Conservation (phyloP, 2,888 invertebrate genomes). For the Plagodis dolabraria region DNA sequence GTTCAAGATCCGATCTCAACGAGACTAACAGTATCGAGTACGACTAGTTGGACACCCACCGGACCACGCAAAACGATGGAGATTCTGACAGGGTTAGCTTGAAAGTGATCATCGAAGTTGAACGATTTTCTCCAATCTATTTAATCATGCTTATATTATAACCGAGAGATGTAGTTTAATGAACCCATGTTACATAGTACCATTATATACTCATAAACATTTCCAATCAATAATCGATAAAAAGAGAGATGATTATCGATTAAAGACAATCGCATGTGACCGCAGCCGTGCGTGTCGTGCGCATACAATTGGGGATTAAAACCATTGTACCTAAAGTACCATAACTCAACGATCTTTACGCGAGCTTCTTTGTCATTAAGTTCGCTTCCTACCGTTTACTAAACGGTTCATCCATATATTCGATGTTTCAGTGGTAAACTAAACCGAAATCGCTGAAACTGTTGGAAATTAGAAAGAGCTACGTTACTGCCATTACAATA, state of each 20-base stretch:
- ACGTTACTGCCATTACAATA: too few species aligned
- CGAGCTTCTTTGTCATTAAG: constrained; percentile 12
- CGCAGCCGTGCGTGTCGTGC: constrained; percentile 19
- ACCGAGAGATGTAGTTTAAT: not conserved
- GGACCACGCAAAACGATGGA: too few species aligned
- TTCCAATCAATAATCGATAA: constrained; percentile 22
- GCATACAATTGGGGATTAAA: constrained; percentile 14
- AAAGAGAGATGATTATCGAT: constrained; percentile 24
- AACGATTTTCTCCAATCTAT: not conserved
- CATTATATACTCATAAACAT: constrained; percentile 13
- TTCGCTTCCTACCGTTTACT: constrained; percentile 2
- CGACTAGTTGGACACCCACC: too few species aligned
- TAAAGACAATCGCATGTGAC: constrained; percentile 24
- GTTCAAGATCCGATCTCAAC: too few species aligned
- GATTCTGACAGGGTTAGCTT: too few species aligned
- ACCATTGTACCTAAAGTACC: too few species aligned
- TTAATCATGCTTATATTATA: not conserved
- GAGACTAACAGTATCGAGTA: too few species aligned
- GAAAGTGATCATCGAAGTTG: not conserved
- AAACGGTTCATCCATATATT: constrained; percentile 7
- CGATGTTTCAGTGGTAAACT: not conserved
- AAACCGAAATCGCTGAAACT: too few species aligned
- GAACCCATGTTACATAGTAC: not conserved
- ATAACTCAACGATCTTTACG: constrained; percentile 19
- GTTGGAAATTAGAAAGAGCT: too few species aligned